These are phyloP conservation scores for Hippocampus comes DNA, from an alignment of 2,113 vertebrate species.

Conservation along the genomic window DNA sequence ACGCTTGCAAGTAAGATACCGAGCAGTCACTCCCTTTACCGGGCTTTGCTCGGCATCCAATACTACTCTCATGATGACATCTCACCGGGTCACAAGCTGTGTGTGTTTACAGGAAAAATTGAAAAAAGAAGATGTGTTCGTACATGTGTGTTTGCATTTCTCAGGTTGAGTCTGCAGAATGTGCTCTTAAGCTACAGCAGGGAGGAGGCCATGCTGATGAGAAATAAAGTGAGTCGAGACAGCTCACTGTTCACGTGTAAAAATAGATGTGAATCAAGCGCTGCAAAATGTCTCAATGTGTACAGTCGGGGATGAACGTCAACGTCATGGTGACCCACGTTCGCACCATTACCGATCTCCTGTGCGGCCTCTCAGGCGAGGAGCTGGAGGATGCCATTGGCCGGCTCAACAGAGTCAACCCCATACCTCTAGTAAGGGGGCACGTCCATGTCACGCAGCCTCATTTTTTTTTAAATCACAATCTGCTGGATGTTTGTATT, in stretches of 20 bases:
- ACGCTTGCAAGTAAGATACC: constrained; percentile 52
- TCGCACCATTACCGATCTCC: constrained; percentile 56
- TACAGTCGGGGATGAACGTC: constrained; percentile 42
- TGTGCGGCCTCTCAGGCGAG: constrained; percentile 56
- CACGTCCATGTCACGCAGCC: background rate
- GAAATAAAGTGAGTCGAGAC: constrained; percentile 48
- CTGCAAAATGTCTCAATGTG: background rate
- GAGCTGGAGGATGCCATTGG: constrained; percentile 65
- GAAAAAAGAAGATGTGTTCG: background rate
- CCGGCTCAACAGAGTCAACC: constrained; percentile 47
- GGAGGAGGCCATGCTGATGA: constrained; percentile 45
- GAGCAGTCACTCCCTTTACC: background rate
- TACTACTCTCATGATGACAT: background rate
- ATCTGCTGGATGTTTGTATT: background rate
- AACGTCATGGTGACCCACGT: constrained; percentile 35
- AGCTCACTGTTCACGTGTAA: background rate
- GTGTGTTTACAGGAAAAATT: constrained; percentile 43
- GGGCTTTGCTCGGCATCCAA: background rate
- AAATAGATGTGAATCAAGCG: background rate
- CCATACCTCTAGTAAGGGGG: constrained; percentile 47
- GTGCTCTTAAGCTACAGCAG: constrained; percentile 52
- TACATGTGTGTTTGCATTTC: constrained; percentile 8
- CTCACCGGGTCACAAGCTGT: constrained; percentile 15
- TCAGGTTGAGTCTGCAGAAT: constrained; percentile 55
- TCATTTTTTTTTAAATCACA: background rate